These are phyloP conservation scores for Poeciliopsis gracilis DNA, from an alignment of 2,797 vertebrate species.

Conservation along the genomic window DNA sequence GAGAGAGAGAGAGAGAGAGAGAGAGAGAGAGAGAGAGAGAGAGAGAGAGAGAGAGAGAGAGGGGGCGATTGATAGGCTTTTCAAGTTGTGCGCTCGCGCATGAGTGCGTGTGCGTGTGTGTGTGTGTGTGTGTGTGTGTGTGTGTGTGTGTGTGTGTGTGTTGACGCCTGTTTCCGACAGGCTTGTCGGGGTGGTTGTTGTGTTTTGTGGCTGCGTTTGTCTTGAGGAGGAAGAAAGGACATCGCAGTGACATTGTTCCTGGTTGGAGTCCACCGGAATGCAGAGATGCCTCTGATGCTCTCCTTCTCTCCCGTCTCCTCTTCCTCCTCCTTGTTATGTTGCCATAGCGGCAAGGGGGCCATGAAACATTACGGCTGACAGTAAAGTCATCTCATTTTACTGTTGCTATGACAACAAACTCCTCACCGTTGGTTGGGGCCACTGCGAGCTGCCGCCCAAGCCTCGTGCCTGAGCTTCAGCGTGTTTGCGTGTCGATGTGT, in stretches of 20 bases:
- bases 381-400: slow-evolving; percentile 96
- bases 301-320: slow-evolving; percentile 64
- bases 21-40: too few species aligned
- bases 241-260: slow-evolving; percentile 64
- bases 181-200: slow-evolving; percentile 40
- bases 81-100: slow-evolving; percentile 36
- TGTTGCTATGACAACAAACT: slow-evolving; percentile 98
- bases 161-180: slow-evolving; percentile 42
- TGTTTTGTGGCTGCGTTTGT: slow-evolving; percentile 38
- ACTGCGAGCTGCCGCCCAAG: slow-evolving; percentile 72
- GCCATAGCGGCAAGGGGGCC: slow-evolving; percentile 86
- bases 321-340: slow-evolving; percentile 80
- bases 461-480: slow-evolving; percentile 64
- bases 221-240: slow-evolving; percentile 54
- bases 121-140: not conserved
- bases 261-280: slow-evolving; percentile 66
- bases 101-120: too few species aligned
- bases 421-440: slow-evolving; percentile 90
- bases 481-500: slow-evolving; percentile 23
- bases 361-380: slow-evolving; percentile 97
- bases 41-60: too few species aligned
- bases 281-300: slow-evolving; percentile 66
- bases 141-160: not conserved
- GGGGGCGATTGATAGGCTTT: slow-evolving; percentile 59
- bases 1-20: too few species aligned